Base-by-base conservation (phyloP, 1,140 invertebrate genomes). In the Colletes gigas region DNA sequence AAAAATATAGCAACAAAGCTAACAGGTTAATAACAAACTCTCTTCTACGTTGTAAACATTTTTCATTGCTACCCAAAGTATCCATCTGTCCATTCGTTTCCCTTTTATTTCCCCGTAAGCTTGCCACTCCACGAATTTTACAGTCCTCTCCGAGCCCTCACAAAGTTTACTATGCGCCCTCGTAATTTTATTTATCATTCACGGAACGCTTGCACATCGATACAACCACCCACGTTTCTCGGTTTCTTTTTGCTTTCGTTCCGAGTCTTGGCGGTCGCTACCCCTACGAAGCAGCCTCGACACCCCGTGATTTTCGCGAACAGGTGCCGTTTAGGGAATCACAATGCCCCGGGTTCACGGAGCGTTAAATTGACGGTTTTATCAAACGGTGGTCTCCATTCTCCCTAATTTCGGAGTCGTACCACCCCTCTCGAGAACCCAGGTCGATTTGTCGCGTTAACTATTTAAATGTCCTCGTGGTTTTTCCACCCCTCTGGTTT, bases 181-280 rank as follows among this genome's bases (percentile, higher is more conserved):
- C 21, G 8, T 82, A 74, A 83, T 85, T 57, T 82, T 74, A 83
- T 83, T 84, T 84, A 84, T 60, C 62, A 63, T 30, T 21, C 52
- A 21, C 30, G 17, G 54, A 59, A 73, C 41, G 14, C 62, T 72
- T 63, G 17, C 14, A n/a, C 3, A 14, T 14, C 10, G 57, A 52
- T 65, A 55, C 69, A n/a, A 9, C 39, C 7, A 30, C 47, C 69
- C 15, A 8, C 41, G 55, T 17, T 79, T 10, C 71, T 50, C 30
- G 12, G 52, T 73, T 59, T n/a, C 15, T 8, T 41, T 15, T n/a
- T 12, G 44, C 17, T 47, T 41, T 17, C 19, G 3, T 47, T n/a
- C 10, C 5, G 21, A 17, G 41, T 70, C 55, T 41, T 44, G 14
- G 39, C 39, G 9, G 19, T 9, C 73, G 50, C 19, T 57, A n/a